Conservation (phyloP, 2,797 vertebrate species). For the Alcedo quadribrachys region DNA sequence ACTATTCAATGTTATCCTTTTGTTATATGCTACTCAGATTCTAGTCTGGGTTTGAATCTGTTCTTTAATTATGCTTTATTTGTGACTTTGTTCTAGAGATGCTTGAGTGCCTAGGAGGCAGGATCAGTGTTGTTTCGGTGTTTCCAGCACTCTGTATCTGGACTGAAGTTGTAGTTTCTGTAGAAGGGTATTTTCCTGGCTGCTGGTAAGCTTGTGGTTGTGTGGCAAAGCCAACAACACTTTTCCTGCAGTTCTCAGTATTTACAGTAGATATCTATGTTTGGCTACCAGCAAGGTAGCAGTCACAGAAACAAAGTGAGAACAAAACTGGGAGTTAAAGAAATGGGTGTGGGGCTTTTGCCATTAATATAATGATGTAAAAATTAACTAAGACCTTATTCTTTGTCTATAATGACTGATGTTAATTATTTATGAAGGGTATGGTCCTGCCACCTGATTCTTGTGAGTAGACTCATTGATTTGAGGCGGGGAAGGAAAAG, state of each 20-base stretch:
- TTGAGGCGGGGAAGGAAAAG: not conserved
- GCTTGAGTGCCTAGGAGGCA: not conserved
- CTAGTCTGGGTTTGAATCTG: not conserved
- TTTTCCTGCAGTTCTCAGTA: not conserved
- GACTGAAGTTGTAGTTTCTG: not conserved
- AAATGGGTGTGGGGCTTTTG: not conserved
- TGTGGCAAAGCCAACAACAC: not conserved
- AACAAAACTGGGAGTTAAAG: not conserved
- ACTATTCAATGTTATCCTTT: not conserved
- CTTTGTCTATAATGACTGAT: not conserved
- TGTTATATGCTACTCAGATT: not conserved
- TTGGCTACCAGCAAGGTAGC: not conserved
- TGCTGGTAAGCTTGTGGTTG: not conserved
- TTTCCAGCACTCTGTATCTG: not conserved
- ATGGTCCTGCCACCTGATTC: not conserved
- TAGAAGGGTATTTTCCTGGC: not conserved
- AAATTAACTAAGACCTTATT: slow-evolving; percentile 20
- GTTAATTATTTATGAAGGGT: not conserved
- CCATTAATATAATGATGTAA: not conserved
- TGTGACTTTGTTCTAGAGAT: slow-evolving; percentile 6
- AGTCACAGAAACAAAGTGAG: not conserved
- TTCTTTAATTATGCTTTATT: slow-evolving; percentile 18
- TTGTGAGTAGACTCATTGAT: not conserved
- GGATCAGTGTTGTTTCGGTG: slow-evolving; percentile 7
- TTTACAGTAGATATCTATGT: not conserved